These are phyloP conservation scores for Drosophila nannoptera DNA, from an alignment of 1,140 invertebrate genomes.

Conservation along the genomic window DNA sequence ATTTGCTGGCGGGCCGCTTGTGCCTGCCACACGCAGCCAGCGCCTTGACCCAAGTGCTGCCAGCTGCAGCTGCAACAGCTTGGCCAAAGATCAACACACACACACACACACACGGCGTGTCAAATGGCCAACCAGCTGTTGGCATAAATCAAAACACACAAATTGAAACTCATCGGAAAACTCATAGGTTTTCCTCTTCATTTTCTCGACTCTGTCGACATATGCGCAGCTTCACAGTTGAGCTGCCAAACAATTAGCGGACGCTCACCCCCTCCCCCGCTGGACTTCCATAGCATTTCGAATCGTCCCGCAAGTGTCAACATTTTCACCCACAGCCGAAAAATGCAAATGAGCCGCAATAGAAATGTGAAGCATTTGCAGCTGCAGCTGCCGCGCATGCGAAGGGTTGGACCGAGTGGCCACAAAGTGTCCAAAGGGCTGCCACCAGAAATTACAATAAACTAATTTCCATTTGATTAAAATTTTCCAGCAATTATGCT, in stretches of 20 bases:
- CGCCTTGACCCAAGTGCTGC: slow-evolving; percentile 56
- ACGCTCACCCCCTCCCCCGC: slow-evolving; percentile 47
- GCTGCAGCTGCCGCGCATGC: slow-evolving; percentile 42
- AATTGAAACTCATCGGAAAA: slow-evolving; percentile 48
- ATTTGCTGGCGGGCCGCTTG: slow-evolving; percentile 50
- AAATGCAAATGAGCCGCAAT: slow-evolving; percentile 54
- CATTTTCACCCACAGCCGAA: slow-evolving; percentile 24
- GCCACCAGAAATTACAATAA: neutral
- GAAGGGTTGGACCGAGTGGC: neutral
- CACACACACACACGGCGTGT: slow-evolving; percentile 39
- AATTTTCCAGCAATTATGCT: neutral
- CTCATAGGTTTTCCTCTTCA: slow-evolving; percentile 32
- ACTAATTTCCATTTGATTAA: neutral
- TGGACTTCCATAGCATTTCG: neutral
- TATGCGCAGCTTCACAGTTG: slow-evolving; percentile 72
- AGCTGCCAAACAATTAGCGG: slow-evolving; percentile 56
- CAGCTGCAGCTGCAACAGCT: slow-evolving; percentile 47
- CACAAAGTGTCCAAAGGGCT: neutral
- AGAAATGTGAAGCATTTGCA: slow-evolving; percentile 17
- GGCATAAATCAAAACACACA: slow-evolving; percentile 65
- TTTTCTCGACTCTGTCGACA: slow-evolving; percentile 33
- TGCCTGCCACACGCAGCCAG: slow-evolving; percentile 66
- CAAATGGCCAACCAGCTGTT: slow-evolving; percentile 70
- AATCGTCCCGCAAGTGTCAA: slow-evolving; percentile 35
- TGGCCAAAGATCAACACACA: slow-evolving; percentile 55